Conservation (phyloP, 2,113 vertebrate species). For the Gorsachius goisagi region DNA sequence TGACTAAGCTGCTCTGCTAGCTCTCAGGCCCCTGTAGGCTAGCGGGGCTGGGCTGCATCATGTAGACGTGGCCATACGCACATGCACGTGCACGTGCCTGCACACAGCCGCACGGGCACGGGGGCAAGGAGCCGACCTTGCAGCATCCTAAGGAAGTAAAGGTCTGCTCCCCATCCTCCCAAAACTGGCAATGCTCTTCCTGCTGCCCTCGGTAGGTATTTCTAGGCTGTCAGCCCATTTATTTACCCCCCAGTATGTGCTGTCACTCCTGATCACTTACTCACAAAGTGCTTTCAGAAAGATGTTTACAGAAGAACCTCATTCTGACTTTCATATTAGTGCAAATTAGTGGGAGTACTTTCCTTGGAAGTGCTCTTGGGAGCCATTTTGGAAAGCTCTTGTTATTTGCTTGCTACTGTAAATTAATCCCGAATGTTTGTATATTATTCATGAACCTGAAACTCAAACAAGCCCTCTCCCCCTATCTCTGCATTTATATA, state of each 20-base stretch:
- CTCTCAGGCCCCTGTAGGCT: not conserved
- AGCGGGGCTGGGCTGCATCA: not conserved
- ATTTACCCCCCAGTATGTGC: not conserved
- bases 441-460: conserved; percentile 46
- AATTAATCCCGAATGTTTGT: conserved; percentile 53
- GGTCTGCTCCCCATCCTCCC: not conserved
- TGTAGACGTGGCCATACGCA: accelerated
- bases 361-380: conserved; percentile 42
- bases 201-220: not conserved
- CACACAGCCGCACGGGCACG: accelerated
- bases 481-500: not conserved
- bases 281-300: conserved; percentile 15
- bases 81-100: accelerated
- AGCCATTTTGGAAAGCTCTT: conserved; percentile 60
- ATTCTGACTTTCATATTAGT: conserved; percentile 51
- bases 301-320: conserved; percentile 48
- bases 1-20: not conserved
- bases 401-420: conserved; percentile 44
- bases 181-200: not conserved
- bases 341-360: conserved; percentile 48
- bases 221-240: not conserved
- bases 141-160: not conserved
- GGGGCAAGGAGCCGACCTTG: not conserved
- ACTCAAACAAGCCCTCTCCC: conserved; percentile 2
- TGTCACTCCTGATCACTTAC: conserved; percentile 17